phyloP scores from a whole-genome alignment of 1,140 invertebrate species.

The Cyphomyrmex costatus region DNA sequence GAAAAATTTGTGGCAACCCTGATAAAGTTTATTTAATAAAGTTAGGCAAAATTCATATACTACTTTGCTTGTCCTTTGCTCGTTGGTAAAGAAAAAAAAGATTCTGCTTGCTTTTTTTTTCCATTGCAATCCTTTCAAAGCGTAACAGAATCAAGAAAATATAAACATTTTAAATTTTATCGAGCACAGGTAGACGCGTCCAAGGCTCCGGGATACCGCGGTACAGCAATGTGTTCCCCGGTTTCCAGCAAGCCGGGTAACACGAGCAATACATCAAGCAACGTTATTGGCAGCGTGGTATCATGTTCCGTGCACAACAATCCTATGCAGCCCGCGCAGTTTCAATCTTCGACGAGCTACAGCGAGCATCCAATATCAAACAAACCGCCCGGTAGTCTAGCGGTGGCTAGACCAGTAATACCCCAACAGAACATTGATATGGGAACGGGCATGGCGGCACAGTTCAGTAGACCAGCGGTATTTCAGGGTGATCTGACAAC shows the following conservation, averaged over 20 bases:
- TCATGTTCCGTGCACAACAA: slow-evolving; percentile 81
- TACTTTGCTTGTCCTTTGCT: no score
- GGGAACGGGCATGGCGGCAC: slow-evolving; percentile 74
- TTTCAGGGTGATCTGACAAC: slow-evolving; percentile 80
- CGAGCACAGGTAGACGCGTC: slow-evolving; percentile 90
- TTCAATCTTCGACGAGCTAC: slow-evolving; percentile 79
- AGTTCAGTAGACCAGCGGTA: slow-evolving; percentile 78
- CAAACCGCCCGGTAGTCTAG: slow-evolving; percentile 82
- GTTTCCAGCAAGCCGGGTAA: slow-evolving; percentile 89
- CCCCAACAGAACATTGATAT: slow-evolving; percentile 81
- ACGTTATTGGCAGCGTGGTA: slow-evolving; percentile 69
- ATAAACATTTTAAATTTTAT: neutral
- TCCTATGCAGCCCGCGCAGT: slow-evolving; percentile 80
- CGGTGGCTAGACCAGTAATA: slow-evolving; percentile 82
- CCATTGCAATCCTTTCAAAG: neutral
- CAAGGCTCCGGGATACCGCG: slow-evolving; percentile 94
- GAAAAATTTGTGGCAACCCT: no score
- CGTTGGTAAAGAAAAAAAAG: no score
- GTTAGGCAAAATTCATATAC: no score
- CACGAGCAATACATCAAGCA: slow-evolving; percentile 81
- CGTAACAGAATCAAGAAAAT: neutral
- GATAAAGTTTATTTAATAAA: no score
- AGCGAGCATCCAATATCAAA: slow-evolving; percentile 78
- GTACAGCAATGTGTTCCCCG: slow-evolving; percentile 90
- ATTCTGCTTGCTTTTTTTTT: no score